These are phyloP conservation scores for Chironomus tepperi DNA, from an alignment of 1,140 invertebrate species.

Conservation along the genomic window DNA sequence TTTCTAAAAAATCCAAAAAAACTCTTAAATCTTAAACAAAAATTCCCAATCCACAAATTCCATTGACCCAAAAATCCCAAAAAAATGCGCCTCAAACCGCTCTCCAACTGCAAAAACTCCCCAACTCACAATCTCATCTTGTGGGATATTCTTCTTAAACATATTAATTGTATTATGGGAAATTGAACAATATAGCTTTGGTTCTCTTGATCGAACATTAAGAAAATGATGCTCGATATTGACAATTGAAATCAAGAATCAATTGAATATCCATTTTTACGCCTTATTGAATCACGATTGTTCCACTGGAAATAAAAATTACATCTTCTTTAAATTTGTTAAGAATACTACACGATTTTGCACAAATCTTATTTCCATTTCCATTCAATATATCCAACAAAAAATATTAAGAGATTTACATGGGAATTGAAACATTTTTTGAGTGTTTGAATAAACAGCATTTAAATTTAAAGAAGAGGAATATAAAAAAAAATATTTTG, in stretches of 20 bases:
- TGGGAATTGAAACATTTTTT: too few species aligned
- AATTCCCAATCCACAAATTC: too few species aligned
- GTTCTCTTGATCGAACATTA: too few species aligned
- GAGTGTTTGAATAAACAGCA: too few species aligned
- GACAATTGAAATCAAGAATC: not conserved
- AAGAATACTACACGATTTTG: not conserved
- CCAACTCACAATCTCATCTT: not conserved
- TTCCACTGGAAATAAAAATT: not conserved
- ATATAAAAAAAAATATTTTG: conserved; percentile 2
- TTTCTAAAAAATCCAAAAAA: too few species aligned
- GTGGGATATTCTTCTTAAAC: not conserved
- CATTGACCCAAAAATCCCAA: too few species aligned
- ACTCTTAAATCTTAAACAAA: too few species aligned
- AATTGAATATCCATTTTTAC: conserved; percentile 6
- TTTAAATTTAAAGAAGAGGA: too few species aligned
- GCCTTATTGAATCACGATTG: not conserved
- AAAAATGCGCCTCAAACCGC: too few species aligned
- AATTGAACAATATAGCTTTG: not conserved
- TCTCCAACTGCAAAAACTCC: too few species aligned
- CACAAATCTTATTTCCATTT: not conserved
- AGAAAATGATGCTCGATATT: not conserved
- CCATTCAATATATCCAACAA: not conserved
- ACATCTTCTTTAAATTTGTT: not conserved
- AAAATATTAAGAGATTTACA: not conserved
- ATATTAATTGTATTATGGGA: not conserved